Percentiles rank a stretch among this genome's conserved stretches.
Conservation (phyloP, 2,113 vertebrate genomes). For the Colossoma macropomum region DNA sequence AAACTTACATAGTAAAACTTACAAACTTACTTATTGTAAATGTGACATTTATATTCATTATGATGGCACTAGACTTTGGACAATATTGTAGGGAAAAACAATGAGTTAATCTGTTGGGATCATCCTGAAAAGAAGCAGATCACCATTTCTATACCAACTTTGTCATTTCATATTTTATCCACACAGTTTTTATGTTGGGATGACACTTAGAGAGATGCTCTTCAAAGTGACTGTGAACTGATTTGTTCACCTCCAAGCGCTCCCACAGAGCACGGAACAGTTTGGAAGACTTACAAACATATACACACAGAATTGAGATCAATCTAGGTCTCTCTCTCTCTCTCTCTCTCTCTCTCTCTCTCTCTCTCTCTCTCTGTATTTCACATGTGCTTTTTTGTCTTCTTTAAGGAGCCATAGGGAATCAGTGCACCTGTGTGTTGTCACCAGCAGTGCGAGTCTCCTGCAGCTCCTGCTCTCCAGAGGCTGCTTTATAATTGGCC, state of each 20-base stretch:
- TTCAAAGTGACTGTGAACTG: not conserved
- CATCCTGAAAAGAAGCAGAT: too few relatives aligned
- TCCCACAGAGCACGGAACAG: constrained; percentile 25
- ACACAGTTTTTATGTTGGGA: too few relatives aligned
- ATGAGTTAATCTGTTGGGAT: too few relatives aligned
- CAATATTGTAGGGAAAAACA: too few relatives aligned
- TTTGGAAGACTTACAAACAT: constrained; percentile 35
- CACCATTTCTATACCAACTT: too few relatives aligned
- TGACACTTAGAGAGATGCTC: not conserved
- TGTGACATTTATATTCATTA: too few relatives aligned
- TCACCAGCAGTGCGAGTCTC: constrained; percentile 22
- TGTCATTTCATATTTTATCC: too few relatives aligned
- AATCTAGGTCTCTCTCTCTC: not conserved
- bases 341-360: constrained; percentile 6
- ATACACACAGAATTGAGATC: not conserved
- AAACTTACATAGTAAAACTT: too few relatives aligned
- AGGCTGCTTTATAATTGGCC: constrained; percentile 40
- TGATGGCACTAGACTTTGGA: too few relatives aligned
- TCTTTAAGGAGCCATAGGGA: constrained; percentile 5
- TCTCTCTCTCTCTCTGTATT: not conserved
- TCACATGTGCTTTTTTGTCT: not conserved
- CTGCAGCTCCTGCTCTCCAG: constrained; percentile 6
- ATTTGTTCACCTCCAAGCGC: constrained; percentile 1
- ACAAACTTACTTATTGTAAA: too few relatives aligned
- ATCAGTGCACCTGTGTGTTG: constrained; percentile 32